Evolutionary conservation across 2,888 invertebrate species (phyloP), one percentile per base, ranked within the genome.

Genomic region (Brachyptera putata): DNA sequence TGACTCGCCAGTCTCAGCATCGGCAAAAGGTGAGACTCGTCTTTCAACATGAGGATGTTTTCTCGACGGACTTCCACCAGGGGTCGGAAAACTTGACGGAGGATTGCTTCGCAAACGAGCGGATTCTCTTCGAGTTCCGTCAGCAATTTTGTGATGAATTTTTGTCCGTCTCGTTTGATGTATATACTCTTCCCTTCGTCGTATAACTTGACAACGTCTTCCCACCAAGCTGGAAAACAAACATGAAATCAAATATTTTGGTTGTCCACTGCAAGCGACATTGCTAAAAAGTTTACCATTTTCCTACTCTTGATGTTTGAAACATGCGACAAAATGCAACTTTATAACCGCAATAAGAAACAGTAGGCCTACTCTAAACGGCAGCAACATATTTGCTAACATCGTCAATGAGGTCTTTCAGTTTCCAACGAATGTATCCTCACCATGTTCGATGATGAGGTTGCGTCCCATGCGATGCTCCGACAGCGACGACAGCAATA

Each of bases 171-270:
- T 37, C 84, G 78, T 0, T 84, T 80, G 9, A 89, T 83, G 69
- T 89, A 90, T 39, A 89, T 76, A 0, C 89, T 89, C 62, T 84
- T 82, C 71, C 83, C 84, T 58, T 81, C 76, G 66, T 84, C 80
- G 62, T 83, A 84, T 55, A 84, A 80, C 60, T 77, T 77, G 2
- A 88, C 73, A 25, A 87, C 79, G 66, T 84, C 79, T 61, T 77
- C 79, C 89, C 89, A 90, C 13, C 79, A 72, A 14, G 79, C 83
- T 61, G 75, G 77, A 60, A 80, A 74, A n/a, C 82, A 60, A 49
- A 41, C 22, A 26, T 22, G 57, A 30, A 41, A 9, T 13, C 4
- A 22, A 21, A 58, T 13, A 1, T 21, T 18, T 13, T 16, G 43
- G 9, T n/a, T n/a, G n/a, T n/a, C n/a, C n/a, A n/a, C n/a, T n/a